Evolutionary conservation across 2,797 vertebrate genomes (phyloP), one percentile per base, ranked within the genome.

Genomic region (Ceyx erithaca): DNA sequence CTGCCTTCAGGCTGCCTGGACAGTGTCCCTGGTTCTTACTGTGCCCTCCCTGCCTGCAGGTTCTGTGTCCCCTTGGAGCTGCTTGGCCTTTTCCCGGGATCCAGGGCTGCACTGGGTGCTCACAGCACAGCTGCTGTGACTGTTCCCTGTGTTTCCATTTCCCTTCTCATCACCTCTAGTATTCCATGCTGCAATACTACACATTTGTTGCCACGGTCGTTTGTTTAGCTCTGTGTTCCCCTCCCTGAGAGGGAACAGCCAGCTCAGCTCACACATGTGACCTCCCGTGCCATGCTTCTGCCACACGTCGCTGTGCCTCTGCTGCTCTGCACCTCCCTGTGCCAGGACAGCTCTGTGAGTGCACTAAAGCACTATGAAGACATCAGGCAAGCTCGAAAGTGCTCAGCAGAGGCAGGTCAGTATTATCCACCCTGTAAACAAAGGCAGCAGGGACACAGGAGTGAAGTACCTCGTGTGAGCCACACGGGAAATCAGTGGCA

Each of bases 271-370:
- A 23, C 5, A 26, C 20, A 5, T 35, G 18, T 48, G 46, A 48
- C 46, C 46, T 48, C 46, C 3, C 46, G 8, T 48, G 22, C 46
- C 46, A 25, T 30, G 11, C 8, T 63, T 67, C 54, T 16, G 30
- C 52, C 58, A 61, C 1, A 1, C 22, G 51, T 59, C 51, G 23
- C 45, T 31, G 31, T 19, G 35, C 1, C 0, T 7, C 14, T 25
- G 41, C 48, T 80, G 52, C 52, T 45, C 63, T 57, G 48, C 20
- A 15, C 69, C 55, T 45, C 41, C 12, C 46, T 35, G n/a, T 48
- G 64, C 43, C 40, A 40, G 62, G 68, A 43, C 4, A 28, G n/a
- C 51, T 66, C 28, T 64, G 26, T 1, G 23, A 64, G 46, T 6
- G 22, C 31, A 63, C 49, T 25, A 41, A 46, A 46, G 64, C 68